Evolutionary conservation across 35 echinoderm and acorn worm species (phyloP).

Genomic region (Acanthaster planci): DNA sequence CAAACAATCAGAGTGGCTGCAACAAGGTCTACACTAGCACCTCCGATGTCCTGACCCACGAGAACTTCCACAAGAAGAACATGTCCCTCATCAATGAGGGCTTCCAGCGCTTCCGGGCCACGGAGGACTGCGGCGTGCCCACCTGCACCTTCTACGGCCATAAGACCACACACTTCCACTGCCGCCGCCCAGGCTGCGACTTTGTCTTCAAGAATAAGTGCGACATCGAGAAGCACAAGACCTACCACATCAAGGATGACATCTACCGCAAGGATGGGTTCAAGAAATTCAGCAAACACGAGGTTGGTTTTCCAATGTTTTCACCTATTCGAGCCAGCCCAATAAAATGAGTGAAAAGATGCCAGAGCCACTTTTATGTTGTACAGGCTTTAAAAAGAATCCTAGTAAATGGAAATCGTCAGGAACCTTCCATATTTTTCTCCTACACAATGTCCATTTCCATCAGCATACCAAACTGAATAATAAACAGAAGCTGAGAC

Average conservation of each 20-base stretch:
- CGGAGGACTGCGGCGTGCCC: conserved; percentile 86
- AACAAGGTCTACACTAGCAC: conserved; percentile 99
- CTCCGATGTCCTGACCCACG: conserved; percentile 93
- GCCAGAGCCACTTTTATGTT: too few species aligned
- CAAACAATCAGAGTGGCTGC: conserved; percentile 67
- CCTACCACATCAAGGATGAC: conserved; percentile 95
- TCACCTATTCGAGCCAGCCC: too few species aligned
- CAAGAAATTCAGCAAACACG: conserved; percentile 98
- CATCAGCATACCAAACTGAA: too few species aligned
- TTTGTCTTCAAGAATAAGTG: conserved; percentile 99
- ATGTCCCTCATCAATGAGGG: conserved; percentile 84
- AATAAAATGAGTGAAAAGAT: too few species aligned
- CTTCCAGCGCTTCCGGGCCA: conserved; percentile 98
- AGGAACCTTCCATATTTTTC: too few species aligned
- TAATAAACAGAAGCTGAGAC: too few species aligned
- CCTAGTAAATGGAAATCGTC: too few species aligned
- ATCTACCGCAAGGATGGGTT: conserved; percentile 94
- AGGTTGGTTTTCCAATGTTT: conserved; percentile 57
- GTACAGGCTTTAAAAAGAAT: too few species aligned
- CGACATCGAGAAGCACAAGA: conserved; percentile 98
- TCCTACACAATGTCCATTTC: too few species aligned
- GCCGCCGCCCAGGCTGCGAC: conserved; percentile 76
- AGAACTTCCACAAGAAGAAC: conserved; percentile 99
- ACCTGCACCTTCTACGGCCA: conserved; percentile 90
- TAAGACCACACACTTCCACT: conserved; percentile 99